phyloP scores from a whole-genome alignment of 2,797 vertebrate species.

The Orestias chungarensis region DNA sequence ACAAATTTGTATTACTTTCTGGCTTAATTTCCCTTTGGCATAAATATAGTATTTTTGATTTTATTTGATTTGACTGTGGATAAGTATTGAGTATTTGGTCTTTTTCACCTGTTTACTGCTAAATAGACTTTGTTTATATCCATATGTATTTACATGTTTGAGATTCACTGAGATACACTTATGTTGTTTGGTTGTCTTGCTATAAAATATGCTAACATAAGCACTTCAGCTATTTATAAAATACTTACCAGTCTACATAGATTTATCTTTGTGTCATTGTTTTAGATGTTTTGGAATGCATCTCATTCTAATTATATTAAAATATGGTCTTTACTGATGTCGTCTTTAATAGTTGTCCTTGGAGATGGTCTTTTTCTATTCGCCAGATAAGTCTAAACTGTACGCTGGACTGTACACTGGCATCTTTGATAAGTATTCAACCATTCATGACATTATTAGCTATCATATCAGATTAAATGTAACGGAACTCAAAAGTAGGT shows the following conservation, averaged over 20 bases:
- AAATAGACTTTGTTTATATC: no score
- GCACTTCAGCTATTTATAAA: not conserved
- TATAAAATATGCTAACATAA: not conserved
- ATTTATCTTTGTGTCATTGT: constrained; percentile 21
- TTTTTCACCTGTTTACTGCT: no score
- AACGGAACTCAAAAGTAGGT: constrained; percentile 2
- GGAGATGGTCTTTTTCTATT: constrained; percentile 5
- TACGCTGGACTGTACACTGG: constrained; percentile 12
- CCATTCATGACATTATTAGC: not conserved
- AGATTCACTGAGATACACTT: not conserved
- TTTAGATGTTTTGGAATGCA: constrained; percentile 25
- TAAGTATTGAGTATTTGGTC: no score
- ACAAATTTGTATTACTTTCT: no score
- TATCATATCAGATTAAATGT: constrained; percentile 8
- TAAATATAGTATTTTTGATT: no score
- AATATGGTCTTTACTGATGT: constrained; percentile 31
- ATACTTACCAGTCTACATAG: not conserved
- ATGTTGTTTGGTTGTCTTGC: not conserved
- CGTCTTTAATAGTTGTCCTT: constrained; percentile 16
- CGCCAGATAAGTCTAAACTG: constrained; percentile 14
- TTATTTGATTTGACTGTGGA: no score
- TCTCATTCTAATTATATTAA: constrained; percentile 13
- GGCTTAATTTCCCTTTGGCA: no score
- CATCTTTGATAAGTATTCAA: constrained; percentile 14
- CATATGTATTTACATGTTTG: no score